Evolutionary conservation across 2,113 vertebrate genomes (phyloP).

Genomic region (Xerus inauris): DNA sequence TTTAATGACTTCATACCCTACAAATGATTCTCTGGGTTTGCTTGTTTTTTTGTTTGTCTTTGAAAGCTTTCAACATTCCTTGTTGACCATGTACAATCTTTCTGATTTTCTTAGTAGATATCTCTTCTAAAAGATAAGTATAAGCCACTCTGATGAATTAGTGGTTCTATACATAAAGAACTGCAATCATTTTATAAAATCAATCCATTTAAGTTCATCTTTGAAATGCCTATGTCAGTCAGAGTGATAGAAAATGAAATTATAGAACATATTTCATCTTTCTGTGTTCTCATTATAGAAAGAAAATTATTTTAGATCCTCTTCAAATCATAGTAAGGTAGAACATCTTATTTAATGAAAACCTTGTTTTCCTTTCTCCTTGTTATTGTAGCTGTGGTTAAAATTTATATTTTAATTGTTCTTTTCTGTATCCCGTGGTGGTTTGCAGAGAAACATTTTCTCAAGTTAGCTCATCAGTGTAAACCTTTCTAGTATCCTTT

Average conservation of each 20-base stretch:
- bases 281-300: neutral
- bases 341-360: neutral
- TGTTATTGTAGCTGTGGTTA: neutral
- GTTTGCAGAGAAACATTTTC: constrained; percentile 55
- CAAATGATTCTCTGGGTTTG: neutral
- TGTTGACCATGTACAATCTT: neutral
- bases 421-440: constrained; percentile 12
- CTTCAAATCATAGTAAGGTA: constrained; percentile 32
- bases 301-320: constrained; percentile 27
- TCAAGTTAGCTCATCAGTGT: neutral
- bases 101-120: neutral
- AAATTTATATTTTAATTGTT: constrained; percentile 71
- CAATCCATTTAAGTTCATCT: neutral
- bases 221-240: neutral
- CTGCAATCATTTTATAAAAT: neutral
- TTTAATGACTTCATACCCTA: neutral
- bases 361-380: neutral
- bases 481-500: neutral
- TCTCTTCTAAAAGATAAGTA: neutral
- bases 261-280: neutral
- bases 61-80: neutral
- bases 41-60: neutral
- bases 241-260: neutral
- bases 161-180: neutral
- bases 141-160: neutral